Evolutionary conservation across 2,113 vertebrate genomes (phyloP).

Genomic region (Megatriorchis doriae): DNA sequence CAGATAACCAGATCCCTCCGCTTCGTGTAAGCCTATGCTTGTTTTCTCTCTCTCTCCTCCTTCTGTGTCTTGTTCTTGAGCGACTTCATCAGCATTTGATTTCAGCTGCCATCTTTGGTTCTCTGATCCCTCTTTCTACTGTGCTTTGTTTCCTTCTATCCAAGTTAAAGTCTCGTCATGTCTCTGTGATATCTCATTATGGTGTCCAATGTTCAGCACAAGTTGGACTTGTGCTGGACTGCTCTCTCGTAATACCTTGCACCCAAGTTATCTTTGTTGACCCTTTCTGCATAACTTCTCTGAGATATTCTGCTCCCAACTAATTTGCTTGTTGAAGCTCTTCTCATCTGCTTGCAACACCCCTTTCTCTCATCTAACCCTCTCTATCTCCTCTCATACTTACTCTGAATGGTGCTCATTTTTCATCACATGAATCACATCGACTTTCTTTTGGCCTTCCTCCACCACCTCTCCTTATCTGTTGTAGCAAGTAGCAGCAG

Average conservation of each 20-base stretch:
- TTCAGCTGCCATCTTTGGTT: neutral
- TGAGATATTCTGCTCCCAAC: neutral
- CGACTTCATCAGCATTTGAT: neutral
- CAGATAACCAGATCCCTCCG: neutral
- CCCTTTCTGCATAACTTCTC: neutral
- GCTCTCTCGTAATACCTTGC: neutral
- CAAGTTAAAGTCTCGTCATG: neutral
- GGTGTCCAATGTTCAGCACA: neutral
- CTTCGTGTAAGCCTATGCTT: neutral
- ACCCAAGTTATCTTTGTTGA: neutral
- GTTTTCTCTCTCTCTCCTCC: neutral
- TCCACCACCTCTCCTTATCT: neutral
- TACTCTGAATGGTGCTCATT: neutral
- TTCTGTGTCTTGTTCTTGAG: neutral
- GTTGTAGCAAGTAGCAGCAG: neutral
- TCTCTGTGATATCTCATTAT: neutral
- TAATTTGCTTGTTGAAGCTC: neutral
- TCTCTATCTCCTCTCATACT: neutral
- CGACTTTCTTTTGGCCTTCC: neutral
- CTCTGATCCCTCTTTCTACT: neutral
- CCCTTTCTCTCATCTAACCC: neutral
- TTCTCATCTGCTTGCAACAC: neutral
- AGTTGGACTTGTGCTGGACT: neutral
- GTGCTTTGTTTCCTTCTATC: neutral
- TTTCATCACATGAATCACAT: neutral